Percentiles rank a stretch among this genome's conserved stretches.
phyloP scores from a whole-genome alignment of 2,888 invertebrate species.

The Morinoia aosen region DNA sequence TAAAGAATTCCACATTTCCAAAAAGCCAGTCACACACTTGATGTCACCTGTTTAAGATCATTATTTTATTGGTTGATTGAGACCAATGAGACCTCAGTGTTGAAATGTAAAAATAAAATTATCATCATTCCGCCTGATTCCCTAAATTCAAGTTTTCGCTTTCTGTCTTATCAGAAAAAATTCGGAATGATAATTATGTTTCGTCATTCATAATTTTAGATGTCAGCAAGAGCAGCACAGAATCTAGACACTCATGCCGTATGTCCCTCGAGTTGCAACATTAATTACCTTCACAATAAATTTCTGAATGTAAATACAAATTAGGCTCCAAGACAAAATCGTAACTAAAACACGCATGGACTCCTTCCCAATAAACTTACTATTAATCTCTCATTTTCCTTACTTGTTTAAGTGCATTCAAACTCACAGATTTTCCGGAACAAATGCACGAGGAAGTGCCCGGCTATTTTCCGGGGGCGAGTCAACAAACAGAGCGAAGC shows the following conservation, averaged over 20 bases:
- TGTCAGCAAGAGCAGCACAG: neutral
- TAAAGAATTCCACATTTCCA: too few species aligned
- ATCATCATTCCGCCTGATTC: too few species aligned
- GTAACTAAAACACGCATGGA: neutral
- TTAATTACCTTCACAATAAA: neutral
- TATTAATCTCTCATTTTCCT: neutral
- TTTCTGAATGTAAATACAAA: neutral
- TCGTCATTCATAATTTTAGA: neutral
- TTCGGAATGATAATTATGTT: neutral
- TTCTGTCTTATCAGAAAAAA: neutral
- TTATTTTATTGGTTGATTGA: too few species aligned
- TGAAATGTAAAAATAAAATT: neutral
- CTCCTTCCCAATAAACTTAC: neutral
- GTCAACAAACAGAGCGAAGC: neutral
- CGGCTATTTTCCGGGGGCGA: neutral
- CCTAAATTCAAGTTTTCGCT: neutral
- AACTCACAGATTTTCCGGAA: neutral
- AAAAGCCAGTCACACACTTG: too few species aligned
- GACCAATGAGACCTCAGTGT: too few species aligned
- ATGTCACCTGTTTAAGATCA: too few species aligned
- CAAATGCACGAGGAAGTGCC: neutral
- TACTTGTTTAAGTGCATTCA: neutral
- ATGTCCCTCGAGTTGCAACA: neutral
- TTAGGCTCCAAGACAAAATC: neutral
- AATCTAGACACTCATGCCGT: neutral